Evolutionary conservation across 2,888 invertebrate species (phyloP).

Genomic region (Dromius quadrimaculatus): DNA sequence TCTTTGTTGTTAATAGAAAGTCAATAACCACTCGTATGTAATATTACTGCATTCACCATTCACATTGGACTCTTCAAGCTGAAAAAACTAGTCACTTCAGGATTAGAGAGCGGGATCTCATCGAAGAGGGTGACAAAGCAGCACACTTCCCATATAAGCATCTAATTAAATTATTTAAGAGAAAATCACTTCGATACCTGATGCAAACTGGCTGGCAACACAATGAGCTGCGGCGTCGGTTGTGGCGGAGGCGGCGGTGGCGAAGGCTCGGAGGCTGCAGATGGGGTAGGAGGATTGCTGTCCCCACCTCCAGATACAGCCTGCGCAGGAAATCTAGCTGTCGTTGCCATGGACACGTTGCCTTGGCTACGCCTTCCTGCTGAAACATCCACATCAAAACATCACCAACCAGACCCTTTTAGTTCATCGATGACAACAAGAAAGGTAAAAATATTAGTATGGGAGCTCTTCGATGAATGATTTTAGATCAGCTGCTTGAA

Average conservation of each 20-base stretch:
- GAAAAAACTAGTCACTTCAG: slow-evolving; percentile 21
- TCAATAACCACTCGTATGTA: slow-evolving; percentile 7
- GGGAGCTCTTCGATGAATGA: slow-evolving; percentile 41
- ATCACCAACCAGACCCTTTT: slow-evolving; percentile 18
- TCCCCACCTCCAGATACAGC: slow-evolving; percentile 66
- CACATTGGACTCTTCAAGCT: neutral
- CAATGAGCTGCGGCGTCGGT: slow-evolving; percentile 66
- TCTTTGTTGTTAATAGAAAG: slow-evolving; percentile 2
- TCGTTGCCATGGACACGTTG: slow-evolving; percentile 68
- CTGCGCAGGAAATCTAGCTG: slow-evolving; percentile 72
- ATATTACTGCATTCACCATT: neutral
- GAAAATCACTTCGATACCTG: slow-evolving; percentile 62
- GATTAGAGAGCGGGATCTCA: slow-evolving; percentile 14
- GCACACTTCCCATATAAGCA: slow-evolving; percentile 51
- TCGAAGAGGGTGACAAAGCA: slow-evolving; percentile 45
- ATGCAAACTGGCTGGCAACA: slow-evolving; percentile 67
- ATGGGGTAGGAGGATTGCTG: slow-evolving; percentile 68
- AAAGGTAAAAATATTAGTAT: slow-evolving; percentile 39
- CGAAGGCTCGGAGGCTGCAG: slow-evolving; percentile 61
- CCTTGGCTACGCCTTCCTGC: slow-evolving; percentile 66
- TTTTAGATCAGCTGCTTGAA: slow-evolving; percentile 7
- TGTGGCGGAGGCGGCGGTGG: slow-evolving; percentile 64
- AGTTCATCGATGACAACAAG: slow-evolving; percentile 53
- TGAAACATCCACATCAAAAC: slow-evolving; percentile 61
- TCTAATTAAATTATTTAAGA: slow-evolving; percentile 53